phyloP scores from a whole-genome alignment of 2,797 vertebrate species.

The Helicolenus hilgendorfi region DNA sequence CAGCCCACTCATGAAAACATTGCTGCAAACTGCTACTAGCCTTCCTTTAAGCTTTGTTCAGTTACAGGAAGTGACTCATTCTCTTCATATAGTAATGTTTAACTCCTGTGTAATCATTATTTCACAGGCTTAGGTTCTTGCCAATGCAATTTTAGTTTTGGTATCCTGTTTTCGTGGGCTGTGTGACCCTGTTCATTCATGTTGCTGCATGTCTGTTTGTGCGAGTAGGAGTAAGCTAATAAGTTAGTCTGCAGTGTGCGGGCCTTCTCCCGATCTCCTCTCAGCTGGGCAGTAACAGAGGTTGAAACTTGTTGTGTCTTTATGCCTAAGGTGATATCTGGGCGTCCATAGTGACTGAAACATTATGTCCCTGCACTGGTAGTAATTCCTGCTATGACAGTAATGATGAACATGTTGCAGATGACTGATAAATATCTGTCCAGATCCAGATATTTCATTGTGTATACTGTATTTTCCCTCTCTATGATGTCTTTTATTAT shows the following conservation, averaged over 20 bases:
- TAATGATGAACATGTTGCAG: conserved; percentile 4
- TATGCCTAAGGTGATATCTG: neutral
- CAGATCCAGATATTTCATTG: neutral
- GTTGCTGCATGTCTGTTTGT: neutral
- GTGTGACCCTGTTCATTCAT: conserved; percentile 4
- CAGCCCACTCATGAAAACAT: neutral
- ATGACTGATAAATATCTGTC: neutral
- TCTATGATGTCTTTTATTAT: neutral
- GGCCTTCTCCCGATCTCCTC: neutral
- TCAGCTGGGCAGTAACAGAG: neutral
- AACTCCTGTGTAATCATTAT: neutral
- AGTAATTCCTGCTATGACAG: neutral
- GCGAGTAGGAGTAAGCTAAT: conserved; percentile 2
- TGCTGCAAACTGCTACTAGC: neutral
- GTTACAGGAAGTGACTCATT: neutral
- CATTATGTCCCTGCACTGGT: neutral
- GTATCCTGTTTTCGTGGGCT: neutral
- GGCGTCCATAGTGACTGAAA: neutral
- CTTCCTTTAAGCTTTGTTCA: neutral
- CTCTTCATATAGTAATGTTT: neutral
- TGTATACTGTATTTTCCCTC: neutral
- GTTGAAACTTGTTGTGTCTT: neutral
- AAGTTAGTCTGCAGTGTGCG: neutral
- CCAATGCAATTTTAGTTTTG: neutral
- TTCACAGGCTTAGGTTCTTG: neutral